These are phyloP conservation scores for Bothrops jararaca DNA, from an alignment of 2,113 vertebrate genomes.

Conservation along the genomic window DNA sequence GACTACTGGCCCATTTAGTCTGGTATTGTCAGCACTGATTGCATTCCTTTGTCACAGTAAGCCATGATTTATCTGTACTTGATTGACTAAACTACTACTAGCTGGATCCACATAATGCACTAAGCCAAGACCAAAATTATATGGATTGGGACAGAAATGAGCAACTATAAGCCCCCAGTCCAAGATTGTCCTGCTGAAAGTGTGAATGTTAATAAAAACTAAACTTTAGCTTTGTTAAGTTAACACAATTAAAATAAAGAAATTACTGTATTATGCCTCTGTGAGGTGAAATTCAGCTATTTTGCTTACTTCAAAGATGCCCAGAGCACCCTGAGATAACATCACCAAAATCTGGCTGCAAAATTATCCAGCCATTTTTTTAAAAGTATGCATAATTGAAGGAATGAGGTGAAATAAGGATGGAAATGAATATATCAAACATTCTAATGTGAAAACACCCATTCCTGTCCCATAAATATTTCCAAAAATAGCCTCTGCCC, in stretches of 20 bases:
- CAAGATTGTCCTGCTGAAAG: neutral
- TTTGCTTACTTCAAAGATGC: neutral
- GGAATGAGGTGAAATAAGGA: neutral
- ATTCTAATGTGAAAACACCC: neutral
- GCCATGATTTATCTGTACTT: neutral
- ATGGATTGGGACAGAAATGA: neutral
- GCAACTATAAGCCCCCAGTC: neutral
- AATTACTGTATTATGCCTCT: neutral
- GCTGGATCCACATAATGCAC: neutral
- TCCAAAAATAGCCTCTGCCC: no score
- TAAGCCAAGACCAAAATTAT: neutral
- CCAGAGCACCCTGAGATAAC: neutral
- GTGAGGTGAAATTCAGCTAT: neutral
- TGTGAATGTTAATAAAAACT: neutral
- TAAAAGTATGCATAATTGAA: neutral
- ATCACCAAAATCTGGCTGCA: neutral
- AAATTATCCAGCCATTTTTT: neutral
- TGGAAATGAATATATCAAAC: neutral
- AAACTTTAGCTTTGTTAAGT: neutral
- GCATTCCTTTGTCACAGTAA: neutral
- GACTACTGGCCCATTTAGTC: neutral
- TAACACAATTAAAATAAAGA: neutral
- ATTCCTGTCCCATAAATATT: neutral
- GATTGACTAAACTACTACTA: neutral
- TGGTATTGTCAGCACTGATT: neutral